A percentile compares a stretch with the other conserved stretches of the same genome.
Conservation (phyloP, 2,113 vertebrate species). For the Alligator sinensis region DNA sequence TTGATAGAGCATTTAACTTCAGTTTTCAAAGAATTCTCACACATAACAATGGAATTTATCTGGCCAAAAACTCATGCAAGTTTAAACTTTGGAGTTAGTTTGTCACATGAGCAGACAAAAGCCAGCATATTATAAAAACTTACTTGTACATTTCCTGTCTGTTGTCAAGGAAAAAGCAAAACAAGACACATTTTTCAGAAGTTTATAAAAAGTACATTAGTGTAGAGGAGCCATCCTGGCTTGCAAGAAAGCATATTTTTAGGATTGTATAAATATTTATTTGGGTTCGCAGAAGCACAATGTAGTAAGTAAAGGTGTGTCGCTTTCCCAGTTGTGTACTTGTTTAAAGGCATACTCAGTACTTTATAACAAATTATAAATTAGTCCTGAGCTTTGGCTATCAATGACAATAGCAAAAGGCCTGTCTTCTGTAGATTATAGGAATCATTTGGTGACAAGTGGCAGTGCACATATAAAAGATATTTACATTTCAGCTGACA, state of each 20-base stretch:
- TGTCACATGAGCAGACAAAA: neutral
- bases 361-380: neutral
- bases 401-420: neutral
- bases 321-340: neutral
- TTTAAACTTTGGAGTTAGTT: neutral
- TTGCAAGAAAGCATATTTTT: neutral
- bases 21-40: neutral
- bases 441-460: neutral
- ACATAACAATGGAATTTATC: neutral
- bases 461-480: neutral
- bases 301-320: neutral
- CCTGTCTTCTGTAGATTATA: too few relatives aligned
- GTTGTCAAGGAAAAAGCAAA: neutral
- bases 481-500: neutral
- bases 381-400: neutral
- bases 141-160: neutral
- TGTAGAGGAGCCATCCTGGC: neutral
- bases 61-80: neutral
- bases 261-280: neutral
- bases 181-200: neutral
- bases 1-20: neutral
- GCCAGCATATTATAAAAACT: neutral
- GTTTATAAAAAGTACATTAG: neutral
- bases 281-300: neutral
- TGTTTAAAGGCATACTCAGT: neutral